These are phyloP conservation scores for Bombus turneri DNA, from an alignment of 1,140 invertebrate genomes.

Conservation along the genomic window DNA sequence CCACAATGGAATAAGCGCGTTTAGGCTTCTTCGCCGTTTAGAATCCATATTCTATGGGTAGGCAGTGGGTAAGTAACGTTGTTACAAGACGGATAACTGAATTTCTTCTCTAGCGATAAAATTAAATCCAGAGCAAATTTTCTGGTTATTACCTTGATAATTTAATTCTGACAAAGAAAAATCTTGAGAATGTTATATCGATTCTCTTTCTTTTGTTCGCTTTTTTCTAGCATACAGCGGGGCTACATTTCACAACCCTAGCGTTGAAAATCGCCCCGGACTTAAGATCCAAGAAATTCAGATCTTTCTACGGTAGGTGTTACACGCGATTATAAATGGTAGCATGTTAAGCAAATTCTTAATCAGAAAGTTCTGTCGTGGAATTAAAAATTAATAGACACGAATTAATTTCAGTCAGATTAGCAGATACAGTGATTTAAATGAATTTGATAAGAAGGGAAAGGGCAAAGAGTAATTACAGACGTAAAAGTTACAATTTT, in stretches of 20 bases:
- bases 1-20: not conserved
- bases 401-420: not conserved
- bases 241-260: not conserved
- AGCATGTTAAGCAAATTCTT: not conserved
- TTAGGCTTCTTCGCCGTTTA: too few relatives aligned
- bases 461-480: too few relatives aligned
- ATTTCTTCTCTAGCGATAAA: too few relatives aligned
- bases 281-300: not conserved
- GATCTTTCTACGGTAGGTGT: not conserved
- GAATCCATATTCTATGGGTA: not conserved
- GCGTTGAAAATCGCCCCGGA: not conserved
- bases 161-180: slow-evolving; percentile 5
- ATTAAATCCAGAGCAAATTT: not conserved
- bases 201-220: not conserved
- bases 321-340: not conserved
- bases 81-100: not conserved
- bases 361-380: too few relatives aligned
- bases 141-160: not conserved
- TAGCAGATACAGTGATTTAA: too few relatives aligned
- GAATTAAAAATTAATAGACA: not conserved
- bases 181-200: not conserved
- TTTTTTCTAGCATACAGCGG: not conserved
- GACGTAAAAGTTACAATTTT: too few relatives aligned
- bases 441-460: too few relatives aligned
- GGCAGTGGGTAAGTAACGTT: not conserved